Percentiles rank a stretch among this genome's conserved stretches.
phyloP scores from a whole-genome alignment of 2,113 vertebrate genomes.

The Chloropsis cyanopogon region DNA sequence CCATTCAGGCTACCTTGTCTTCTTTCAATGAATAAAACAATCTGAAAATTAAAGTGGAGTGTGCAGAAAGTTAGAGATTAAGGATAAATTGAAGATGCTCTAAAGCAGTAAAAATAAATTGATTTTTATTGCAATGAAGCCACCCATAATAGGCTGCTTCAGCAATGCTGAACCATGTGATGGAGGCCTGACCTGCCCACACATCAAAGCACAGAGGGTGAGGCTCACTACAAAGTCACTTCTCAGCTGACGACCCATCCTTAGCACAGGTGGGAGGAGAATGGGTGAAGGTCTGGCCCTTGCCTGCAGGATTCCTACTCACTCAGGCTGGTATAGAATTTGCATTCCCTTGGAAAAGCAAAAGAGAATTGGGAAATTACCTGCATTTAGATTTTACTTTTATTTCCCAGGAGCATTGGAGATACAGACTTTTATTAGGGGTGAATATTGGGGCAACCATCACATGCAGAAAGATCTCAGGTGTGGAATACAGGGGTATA shows the following conservation, averaged over 20 bases:
- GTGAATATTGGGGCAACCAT: not conserved
- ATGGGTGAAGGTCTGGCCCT: not conserved
- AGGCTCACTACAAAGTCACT: not conserved
- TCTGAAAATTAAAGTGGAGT: not conserved
- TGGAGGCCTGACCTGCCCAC: not conserved
- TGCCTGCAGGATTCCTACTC: not conserved
- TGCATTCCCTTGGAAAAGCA: not conserved
- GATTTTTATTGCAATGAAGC: not conserved
- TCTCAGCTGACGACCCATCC: not conserved
- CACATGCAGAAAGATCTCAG: not conserved
- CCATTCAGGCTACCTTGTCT: not conserved
- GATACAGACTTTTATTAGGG: not conserved
- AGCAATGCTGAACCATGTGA: not conserved
- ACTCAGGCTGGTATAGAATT: not conserved
- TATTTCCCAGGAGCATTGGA: not conserved
- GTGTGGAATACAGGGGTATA: not conserved
- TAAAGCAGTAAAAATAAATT: not conserved
- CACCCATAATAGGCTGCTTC: not conserved
- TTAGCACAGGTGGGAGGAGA: not conserved
- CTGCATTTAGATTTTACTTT: not conserved
- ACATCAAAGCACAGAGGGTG: not conserved
- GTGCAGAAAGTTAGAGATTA: not conserved
- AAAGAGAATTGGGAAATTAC: not conserved
- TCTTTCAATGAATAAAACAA: not conserved
- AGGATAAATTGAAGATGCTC: not conserved